Conservation (phyloP, 2,888 invertebrate species). For the Leuctra nigra region DNA sequence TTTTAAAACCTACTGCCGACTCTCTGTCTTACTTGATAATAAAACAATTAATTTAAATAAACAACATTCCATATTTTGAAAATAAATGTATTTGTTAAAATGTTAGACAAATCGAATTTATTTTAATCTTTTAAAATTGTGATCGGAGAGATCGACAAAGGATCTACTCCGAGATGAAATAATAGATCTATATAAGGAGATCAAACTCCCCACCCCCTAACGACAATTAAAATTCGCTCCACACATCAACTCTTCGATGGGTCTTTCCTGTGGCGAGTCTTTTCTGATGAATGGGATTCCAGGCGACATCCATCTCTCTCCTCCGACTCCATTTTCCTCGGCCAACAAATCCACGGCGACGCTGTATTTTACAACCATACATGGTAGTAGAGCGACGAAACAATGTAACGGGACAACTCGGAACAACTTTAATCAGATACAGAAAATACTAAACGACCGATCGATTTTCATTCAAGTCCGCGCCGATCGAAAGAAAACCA, state of each 20-base stretch:
- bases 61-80: too few species aligned
- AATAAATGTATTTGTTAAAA: too few species aligned
- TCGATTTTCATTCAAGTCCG: constrained; percentile 9
- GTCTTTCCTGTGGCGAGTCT: not conserved
- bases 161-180: too few species aligned
- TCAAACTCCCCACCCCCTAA: too few species aligned
- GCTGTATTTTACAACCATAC: constrained; percentile 16
- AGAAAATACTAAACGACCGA: not conserved
- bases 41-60: too few species aligned
- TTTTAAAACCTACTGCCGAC: too few species aligned
- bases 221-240: not conserved
- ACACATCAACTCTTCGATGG: not conserved
- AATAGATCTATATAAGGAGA: too few species aligned
- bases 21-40: too few species aligned
- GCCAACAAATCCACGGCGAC: not conserved
- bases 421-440: not conserved
- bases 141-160: too few species aligned
- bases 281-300: constrained; percentile 10
- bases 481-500: not conserved
- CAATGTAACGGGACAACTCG: constrained; percentile 9
- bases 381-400: too few species aligned
- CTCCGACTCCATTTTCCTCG: not conserved
- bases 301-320: constrained; percentile 1
- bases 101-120: too few species aligned
- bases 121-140: too few species aligned